Percentiles rank a stretch among this genome's conserved stretches.
These are phyloP conservation scores for Rhabdophis nuchalis DNA, from an alignment of 2,797 vertebrate genomes.

Conservation along the genomic window DNA sequence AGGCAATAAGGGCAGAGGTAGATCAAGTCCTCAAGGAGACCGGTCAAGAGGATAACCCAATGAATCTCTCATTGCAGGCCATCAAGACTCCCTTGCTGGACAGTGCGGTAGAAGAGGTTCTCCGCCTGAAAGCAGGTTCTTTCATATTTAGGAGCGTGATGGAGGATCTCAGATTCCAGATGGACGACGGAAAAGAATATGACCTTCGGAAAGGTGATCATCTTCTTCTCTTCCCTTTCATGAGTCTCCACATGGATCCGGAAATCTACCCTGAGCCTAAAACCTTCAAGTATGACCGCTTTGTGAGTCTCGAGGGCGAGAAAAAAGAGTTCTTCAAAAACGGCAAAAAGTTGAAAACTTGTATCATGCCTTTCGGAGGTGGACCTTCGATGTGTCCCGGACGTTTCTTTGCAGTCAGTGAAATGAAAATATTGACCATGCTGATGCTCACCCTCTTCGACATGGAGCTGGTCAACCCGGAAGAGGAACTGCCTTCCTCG, in stretches of 20 bases:
- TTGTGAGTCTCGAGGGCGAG: constrained; percentile 77
- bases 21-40: constrained; percentile 69
- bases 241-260: constrained; percentile 80
- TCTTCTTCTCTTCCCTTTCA: constrained; percentile 82
- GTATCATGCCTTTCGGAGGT: constrained; percentile 87
- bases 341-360: constrained; percentile 80
- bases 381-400: constrained; percentile 86
- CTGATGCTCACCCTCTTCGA: constrained; percentile 86
- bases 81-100: constrained; percentile 81
- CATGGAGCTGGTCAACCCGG: constrained; percentile 77
- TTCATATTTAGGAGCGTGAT: constrained; percentile 76
- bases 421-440: constrained; percentile 87
- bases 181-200: constrained; percentile 71
- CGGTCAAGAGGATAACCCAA: constrained; percentile 47
- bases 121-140: constrained; percentile 77
- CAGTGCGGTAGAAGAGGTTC: constrained; percentile 84
- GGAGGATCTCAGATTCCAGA: constrained; percentile 71
- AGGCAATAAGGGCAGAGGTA: constrained; percentile 77
- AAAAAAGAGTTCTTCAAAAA: constrained; percentile 84
- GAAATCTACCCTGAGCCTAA: constrained; percentile 82
- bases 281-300: constrained; percentile 82
- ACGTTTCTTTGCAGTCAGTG: constrained; percentile 82
- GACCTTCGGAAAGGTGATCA: constrained; percentile 79
- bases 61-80: constrained; percentile 75
- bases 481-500: constrained; percentile 72